Base-by-base conservation (phyloP, 2,113 vertebrate species). In the Passer domesticus region DNA sequence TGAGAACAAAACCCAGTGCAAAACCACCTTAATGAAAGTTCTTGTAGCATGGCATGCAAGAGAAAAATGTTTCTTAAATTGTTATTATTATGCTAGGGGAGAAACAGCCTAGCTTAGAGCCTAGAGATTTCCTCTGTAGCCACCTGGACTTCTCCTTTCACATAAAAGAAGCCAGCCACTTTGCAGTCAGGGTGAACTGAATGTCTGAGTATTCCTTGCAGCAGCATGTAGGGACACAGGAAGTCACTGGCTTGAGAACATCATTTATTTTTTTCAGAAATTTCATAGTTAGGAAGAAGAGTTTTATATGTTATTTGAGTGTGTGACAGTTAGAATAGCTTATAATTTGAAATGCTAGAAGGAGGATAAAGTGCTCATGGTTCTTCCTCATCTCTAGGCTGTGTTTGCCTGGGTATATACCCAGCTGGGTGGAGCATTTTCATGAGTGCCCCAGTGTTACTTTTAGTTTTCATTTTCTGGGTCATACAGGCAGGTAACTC, bases 391-490 rank as follows among this genome's bases (percentile, higher is more conserved):
- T 76, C 18, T 60, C 30, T 58, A 19, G 22, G 25, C 20, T 76
- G 23, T 39, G 15, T 53, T 53, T 0, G 0, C 46, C 37, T 50
- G 47, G 19, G 6, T 49, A 5, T 59, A 24, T 30, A n/a, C 23
- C 15, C 10, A 68, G 20, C 25, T 63, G 58, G 30, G 13, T 78
- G 53, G 24, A 60, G 58, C 5, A 3, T 35, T 79, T 55, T 41
- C 0, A 0, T 55, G 24, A 85, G 5, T 73, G 24, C 31, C 27
- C 9, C 6, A 11, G 0, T 43, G 24, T 77, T 58, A 21, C n/a
- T 91, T 73, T 43, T 37, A 64, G 27, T 41, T 15, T 59, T 49
- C 3, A 17, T 60, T 75, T 62, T 50, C 23, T 4, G 0, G 25
- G 15, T 67, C 43, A 27, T 63, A 15, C 11, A 56, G 31, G n/a